Percentiles rank a stretch among this genome's conserved stretches.
phyloP scores from a whole-genome alignment of 2,888 invertebrate genomes.

The Colostygia pectinataria region DNA sequence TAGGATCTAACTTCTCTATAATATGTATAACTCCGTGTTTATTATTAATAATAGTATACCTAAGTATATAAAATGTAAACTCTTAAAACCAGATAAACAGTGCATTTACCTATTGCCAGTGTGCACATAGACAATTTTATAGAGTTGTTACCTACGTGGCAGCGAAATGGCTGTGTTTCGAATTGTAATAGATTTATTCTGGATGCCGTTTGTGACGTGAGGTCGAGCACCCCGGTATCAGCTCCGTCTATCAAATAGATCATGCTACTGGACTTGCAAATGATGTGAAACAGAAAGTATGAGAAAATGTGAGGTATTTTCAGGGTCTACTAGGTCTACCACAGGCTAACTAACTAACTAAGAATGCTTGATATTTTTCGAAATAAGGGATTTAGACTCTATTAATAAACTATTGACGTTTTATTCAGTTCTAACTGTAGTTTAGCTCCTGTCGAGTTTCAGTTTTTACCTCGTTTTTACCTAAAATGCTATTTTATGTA shows the following conservation, averaged over 20 bases:
- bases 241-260: slow-evolving; percentile 36
- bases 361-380: too few species aligned
- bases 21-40: too few species aligned
- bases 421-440: too few species aligned
- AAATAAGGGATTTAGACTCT: too few species aligned
- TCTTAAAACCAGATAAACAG: not conserved
- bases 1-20: too few species aligned
- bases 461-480: too few species aligned
- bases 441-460: too few species aligned
- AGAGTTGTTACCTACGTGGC: slow-evolving; percentile 44
- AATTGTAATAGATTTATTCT: slow-evolving; percentile 73
- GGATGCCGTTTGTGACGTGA: slow-evolving; percentile 50
- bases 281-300: slow-evolving; percentile 22
- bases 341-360: too few species aligned
- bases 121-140: slow-evolving; percentile 24
- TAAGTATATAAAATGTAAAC: not conserved
- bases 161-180: slow-evolving; percentile 56
- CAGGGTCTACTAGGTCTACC: too few species aligned
- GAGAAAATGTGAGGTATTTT: not conserved
- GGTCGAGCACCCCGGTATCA: slow-evolving; percentile 44
- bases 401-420: too few species aligned
- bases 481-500: too few species aligned
- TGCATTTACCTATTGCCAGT: not conserved
- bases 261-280: slow-evolving; percentile 42
- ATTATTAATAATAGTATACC: too few species aligned